Evolutionary conservation across 2,113 vertebrate genomes (phyloP).

Genomic region (Todiramphus saurophagus): DNA sequence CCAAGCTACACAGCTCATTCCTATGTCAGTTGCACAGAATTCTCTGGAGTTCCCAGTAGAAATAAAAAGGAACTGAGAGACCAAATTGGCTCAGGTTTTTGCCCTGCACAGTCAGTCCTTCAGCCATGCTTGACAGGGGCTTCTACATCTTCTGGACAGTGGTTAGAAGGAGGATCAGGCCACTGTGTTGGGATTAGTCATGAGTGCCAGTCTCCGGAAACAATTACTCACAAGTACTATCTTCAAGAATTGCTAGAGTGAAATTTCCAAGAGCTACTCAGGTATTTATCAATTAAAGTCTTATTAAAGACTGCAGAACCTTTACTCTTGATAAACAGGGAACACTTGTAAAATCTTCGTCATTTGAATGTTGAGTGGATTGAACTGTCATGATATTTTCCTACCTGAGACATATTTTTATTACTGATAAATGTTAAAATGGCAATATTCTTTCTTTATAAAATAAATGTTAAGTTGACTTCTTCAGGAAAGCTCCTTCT

Average conservation of each 20-base stretch:
- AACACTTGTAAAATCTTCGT: neutral
- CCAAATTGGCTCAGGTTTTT: neutral
- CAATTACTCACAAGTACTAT: neutral
- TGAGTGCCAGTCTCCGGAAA: neutral
- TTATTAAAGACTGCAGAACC: neutral
- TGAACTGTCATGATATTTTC: constrained; percentile 6
- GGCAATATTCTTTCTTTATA: neutral
- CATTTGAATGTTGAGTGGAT: neutral
- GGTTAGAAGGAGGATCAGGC: neutral
- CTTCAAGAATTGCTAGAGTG: neutral
- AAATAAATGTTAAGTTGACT: neutral
- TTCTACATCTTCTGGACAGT: neutral
- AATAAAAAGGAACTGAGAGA: neutral
- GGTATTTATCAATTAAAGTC: neutral
- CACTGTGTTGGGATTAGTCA: neutral
- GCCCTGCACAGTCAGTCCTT: neutral
- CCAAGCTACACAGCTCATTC: neutral
- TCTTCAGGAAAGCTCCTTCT: neutral
- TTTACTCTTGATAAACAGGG: neutral
- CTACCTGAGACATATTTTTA: neutral
- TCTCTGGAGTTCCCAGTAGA: neutral
- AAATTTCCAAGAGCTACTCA: neutral
- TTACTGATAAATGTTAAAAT: neutral
- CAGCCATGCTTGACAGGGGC: neutral
- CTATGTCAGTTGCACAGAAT: neutral